phyloP scores from a whole-genome alignment of 2,113 vertebrate genomes.

The Okapia johnstoni region DNA sequence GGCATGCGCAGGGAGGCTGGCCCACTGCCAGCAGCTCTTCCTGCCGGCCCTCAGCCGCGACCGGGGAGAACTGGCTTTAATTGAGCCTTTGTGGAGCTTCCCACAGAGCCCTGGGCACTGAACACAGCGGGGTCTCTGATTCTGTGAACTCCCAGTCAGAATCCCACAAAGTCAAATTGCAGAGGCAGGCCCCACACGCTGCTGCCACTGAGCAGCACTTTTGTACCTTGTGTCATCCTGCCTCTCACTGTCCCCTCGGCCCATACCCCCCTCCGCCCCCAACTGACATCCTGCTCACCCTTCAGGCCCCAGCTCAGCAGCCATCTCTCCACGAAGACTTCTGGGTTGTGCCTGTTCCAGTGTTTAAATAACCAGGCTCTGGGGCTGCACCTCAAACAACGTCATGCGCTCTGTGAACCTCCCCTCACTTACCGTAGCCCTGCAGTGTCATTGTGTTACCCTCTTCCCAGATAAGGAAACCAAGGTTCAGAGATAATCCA shows the following conservation, averaged over 20 bases:
- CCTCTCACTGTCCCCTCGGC: neutral
- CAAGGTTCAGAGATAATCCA: neutral
- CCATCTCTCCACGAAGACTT: neutral
- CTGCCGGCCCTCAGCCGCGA: constrained; percentile 20
- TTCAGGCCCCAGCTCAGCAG: neutral
- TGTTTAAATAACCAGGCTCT: neutral
- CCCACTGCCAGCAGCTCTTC: constrained; percentile 57
- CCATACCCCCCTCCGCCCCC: neutral
- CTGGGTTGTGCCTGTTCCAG: neutral
- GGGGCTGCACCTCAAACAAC: neutral
- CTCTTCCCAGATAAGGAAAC: neutral
- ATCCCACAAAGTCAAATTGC: constrained; percentile 58
- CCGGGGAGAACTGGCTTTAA: constrained; percentile 61
- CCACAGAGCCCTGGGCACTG: constrained; percentile 63
- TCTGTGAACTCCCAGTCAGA: constrained; percentile 53
- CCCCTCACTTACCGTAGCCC: neutral
- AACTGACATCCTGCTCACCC: neutral
- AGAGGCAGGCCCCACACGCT: constrained; percentile 53
- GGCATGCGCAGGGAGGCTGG: constrained; percentile 68
- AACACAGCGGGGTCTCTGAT: constrained; percentile 66
- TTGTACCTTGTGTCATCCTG: neutral
- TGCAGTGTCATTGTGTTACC: no score
- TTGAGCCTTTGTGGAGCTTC: constrained; percentile 72
- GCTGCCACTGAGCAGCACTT: neutral
- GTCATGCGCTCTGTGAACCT: neutral